phyloP scores from a whole-genome alignment of 2,113 vertebrate genomes.

The Brevimyrus niger region DNA sequence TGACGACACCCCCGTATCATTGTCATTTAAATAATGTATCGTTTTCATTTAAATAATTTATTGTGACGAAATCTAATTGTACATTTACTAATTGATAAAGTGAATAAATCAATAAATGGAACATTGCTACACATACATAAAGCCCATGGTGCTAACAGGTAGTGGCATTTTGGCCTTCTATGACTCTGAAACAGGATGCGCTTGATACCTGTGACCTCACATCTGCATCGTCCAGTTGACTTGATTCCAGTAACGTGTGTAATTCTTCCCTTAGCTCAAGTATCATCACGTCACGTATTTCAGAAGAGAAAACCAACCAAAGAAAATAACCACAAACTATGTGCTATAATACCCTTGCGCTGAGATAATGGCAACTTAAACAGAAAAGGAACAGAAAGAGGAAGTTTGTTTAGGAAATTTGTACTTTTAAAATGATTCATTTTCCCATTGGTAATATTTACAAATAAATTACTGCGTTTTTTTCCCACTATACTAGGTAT shows the following conservation, averaged over 20 bases:
- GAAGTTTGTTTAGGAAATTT: background rate
- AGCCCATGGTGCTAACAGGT: conserved; percentile 17
- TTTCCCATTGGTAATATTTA: background rate
- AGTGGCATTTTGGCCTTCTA: background rate
- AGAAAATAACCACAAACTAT: background rate
- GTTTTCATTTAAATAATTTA: conserved; percentile 67
- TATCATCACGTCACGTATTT: background rate
- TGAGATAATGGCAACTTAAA: background rate
- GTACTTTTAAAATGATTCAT: background rate
- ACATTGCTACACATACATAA: conserved; percentile 30
- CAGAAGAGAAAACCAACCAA: background rate
- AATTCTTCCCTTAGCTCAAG: background rate
- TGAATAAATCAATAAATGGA: conserved; percentile 37
- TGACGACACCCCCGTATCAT: conserved; percentile 65
- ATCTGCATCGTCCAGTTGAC: conserved; percentile 23
- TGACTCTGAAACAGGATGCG: conserved; percentile 25
- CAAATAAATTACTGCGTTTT: background rate
- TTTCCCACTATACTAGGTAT: background rate
- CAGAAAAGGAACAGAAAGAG: background rate
- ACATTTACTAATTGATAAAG: conserved; percentile 66
- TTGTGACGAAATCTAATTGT: conserved; percentile 61
- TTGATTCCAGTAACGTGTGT: background rate
- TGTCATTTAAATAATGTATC: conserved; percentile 70
- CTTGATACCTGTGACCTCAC: background rate
- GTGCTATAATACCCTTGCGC: background rate